Percentiles rank a stretch among this genome's conserved stretches.
Evolutionary conservation across 2,113 vertebrate genomes (phyloP).

Genomic region (Oncorhynchus clarkii): DNA sequence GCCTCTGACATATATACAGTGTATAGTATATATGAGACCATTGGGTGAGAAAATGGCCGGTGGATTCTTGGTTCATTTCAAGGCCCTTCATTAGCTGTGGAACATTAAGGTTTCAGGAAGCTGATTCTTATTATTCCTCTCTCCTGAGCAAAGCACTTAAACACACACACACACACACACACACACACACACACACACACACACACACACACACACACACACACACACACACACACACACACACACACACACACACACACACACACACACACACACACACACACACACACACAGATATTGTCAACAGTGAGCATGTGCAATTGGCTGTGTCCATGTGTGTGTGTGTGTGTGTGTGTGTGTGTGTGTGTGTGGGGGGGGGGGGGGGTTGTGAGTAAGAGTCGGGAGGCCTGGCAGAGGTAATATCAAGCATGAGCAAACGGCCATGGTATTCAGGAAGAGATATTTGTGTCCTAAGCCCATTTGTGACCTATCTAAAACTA

Average conservation of each 20-base stretch:
- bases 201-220: too few relatives aligned
- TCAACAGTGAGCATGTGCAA: conserved; percentile 11
- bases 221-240: too few relatives aligned
- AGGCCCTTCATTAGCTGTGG: neutral
- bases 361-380: too few relatives aligned
- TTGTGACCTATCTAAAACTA: conserved; percentile 23
- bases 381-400: conserved; percentile 1
- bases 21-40: neutral
- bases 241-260: too few relatives aligned
- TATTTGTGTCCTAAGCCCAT: conserved; percentile 23
- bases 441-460: conserved; percentile 7
- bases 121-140: too few relatives aligned
- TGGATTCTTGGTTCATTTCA: neutral
- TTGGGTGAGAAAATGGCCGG: neutral
- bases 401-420: conserved; percentile 27
- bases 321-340: conserved; percentile 10
- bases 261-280: too few relatives aligned
- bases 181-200: fast-evolving
- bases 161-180: neutral
- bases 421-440: conserved; percentile 40
- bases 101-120: too few relatives aligned
- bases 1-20: too few relatives aligned
- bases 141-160: too few relatives aligned
- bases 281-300: neutral
- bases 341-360: neutral